Evolutionary conservation across 2,797 vertebrate genomes (phyloP).

Genomic region (Rhincodon typus): DNA sequence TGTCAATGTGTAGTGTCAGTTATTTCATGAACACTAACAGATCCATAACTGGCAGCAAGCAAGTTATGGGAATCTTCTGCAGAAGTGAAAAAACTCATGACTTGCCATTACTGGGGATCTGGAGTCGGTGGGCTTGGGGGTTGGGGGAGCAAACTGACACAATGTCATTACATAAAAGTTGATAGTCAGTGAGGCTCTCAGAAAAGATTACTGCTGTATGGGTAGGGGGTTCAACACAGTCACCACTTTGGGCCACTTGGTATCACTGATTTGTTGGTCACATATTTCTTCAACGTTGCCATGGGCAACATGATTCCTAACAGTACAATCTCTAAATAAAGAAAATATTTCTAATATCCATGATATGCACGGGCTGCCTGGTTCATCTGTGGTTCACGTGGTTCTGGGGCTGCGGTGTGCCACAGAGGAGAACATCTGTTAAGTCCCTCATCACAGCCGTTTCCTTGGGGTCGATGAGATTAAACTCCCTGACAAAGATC

Average conservation of each 20-base stretch:
- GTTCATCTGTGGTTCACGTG: conserved; percentile 33
- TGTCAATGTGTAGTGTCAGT: not conserved
- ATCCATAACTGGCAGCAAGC: not conserved
- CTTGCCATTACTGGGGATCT: not conserved
- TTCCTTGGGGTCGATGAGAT: conserved; percentile 63
- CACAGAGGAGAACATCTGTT: conserved; percentile 53
- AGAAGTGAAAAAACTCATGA: not conserved
- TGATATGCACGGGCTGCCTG: not conserved
- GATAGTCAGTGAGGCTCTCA: not conserved
- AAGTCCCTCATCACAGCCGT: conserved; percentile 62
- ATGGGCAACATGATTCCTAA: not conserved
- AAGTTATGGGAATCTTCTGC: conserved; percentile 13
- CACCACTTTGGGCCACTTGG: conserved; percentile 19
- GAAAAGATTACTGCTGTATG: not conserved
- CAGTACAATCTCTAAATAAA: too few species aligned
- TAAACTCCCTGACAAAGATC: conserved; percentile 63
- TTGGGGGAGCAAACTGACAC: too few species aligned
- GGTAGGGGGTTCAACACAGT: not conserved
- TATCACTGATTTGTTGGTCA: conserved; percentile 33
- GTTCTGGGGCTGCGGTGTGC: conserved; percentile 5
- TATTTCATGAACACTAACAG: not conserved
- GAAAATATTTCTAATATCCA: conserved; percentile 33
- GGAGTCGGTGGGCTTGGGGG: too few species aligned
- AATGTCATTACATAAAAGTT: not conserved
- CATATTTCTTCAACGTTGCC: not conserved